Evolutionary conservation across 1,140 invertebrate species (phyloP).

Genomic region (Globodera ellingtonae): DNA sequence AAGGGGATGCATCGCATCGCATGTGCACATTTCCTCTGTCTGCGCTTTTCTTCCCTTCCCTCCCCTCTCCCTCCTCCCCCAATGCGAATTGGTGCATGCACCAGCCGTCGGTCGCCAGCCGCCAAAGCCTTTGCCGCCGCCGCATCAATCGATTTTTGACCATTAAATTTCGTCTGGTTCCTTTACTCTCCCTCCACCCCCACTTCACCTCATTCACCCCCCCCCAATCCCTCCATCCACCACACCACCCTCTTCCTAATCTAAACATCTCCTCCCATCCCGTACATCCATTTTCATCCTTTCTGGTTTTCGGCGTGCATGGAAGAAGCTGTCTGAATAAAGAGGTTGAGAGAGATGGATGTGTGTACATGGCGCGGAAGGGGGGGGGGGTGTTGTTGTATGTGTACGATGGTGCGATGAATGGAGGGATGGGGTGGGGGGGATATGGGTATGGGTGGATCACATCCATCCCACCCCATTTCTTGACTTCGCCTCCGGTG

Average conservation of each 20-base stretch:
- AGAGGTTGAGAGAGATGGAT: not conserved
- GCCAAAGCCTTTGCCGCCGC: not conserved
- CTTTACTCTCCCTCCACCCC: not conserved
- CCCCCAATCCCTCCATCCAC: no score
- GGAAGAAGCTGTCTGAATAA: not conserved
- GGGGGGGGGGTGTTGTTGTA: not conserved
- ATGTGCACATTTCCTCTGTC: not conserved
- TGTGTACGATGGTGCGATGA: not conserved
- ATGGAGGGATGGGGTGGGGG: not conserved
- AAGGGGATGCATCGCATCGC: no score
- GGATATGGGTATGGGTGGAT: not conserved
- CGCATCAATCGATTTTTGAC: conserved; percentile 4
- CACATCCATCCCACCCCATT: not conserved
- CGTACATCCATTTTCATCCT: not conserved
- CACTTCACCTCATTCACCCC: not conserved
- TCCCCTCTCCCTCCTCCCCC: not conserved
- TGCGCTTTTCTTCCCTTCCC: not conserved
- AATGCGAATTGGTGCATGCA: not conserved
- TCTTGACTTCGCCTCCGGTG: not conserved
- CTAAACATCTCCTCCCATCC: not conserved
- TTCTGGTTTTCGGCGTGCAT: not conserved
- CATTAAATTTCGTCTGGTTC: conserved; percentile 9
- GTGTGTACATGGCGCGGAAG: not conserved
- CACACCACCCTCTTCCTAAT: not conserved
- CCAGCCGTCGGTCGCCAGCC: not conserved